A percentile compares a stretch with the other conserved stretches of the same genome.
Evolutionary conservation across 2,888 invertebrate species (phyloP).

Genomic region (Hydraecia micacea): DNA sequence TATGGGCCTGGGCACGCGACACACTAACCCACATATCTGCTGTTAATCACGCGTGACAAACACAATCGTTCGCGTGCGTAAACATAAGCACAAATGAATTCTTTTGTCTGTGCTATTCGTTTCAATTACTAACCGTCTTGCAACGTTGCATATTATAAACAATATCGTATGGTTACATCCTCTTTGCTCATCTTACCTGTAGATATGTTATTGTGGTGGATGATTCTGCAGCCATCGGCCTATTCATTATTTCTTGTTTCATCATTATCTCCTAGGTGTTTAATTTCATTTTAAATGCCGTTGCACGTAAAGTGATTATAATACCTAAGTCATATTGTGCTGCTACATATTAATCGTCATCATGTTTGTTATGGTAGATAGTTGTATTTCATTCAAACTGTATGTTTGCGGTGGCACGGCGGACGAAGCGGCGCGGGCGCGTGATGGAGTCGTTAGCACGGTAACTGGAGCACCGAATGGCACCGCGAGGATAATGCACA

Average conservation of each 20-base stretch:
- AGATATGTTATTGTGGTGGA: neutral
- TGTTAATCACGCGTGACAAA: constrained; percentile 84
- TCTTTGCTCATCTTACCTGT: constrained; percentile 15
- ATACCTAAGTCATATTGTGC: neutral
- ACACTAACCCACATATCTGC: constrained; percentile 83
- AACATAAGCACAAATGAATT: constrained; percentile 67
- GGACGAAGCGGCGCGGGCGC: constrained; percentile 41
- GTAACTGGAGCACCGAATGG: constrained; percentile 79
- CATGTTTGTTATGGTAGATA: constrained; percentile 14
- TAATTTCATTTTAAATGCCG: constrained; percentile 2
- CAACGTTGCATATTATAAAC: constrained; percentile 45
- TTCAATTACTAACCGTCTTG: constrained; percentile 56
- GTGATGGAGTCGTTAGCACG: constrained; percentile 75
- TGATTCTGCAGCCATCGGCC: neutral
- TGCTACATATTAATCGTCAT: constrained; percentile 21
- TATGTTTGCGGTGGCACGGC: constrained; percentile 37
- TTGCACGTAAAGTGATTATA: neutral
- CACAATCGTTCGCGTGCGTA: constrained; percentile 76
- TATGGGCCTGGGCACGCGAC: constrained; percentile 69
- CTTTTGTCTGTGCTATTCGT: constrained; percentile 63
- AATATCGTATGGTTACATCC: constrained; percentile 40
- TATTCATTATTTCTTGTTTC: neutral
- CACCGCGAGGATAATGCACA: constrained; percentile 74
- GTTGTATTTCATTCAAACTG: constrained; percentile 31
- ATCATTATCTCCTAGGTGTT: neutral